Evolutionary conservation across 2,888 invertebrate species (phyloP), one percentile per base, ranked within the genome.

Genomic region (Saturnia pavonia): DNA sequence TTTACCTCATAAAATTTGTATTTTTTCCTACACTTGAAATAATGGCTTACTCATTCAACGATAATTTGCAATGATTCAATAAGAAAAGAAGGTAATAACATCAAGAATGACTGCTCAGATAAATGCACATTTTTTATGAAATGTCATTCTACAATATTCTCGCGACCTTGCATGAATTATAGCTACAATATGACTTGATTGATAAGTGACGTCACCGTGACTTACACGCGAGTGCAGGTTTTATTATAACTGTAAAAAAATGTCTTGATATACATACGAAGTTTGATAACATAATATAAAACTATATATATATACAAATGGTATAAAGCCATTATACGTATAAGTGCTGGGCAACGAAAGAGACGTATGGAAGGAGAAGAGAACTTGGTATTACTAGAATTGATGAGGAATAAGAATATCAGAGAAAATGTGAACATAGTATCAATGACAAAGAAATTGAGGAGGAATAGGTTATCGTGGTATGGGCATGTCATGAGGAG

Each of bases 91-190:
- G 4, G 3, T 14, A 27, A 14, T 25, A 27, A 60, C 57, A 6
- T 14, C 25, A 25, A 60, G 14, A 60, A 60, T 60, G 25, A 60
- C 57, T 12, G 19, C 27, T 60, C 14, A 60, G 57, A 60, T 27
- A 60, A 60, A 54, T 54, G 22, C n/a, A 22, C 22, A 54, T 54
- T n/a, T n/a, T n/a, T 25, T 12, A 60, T 60, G 12, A 27, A 27
- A 60, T 60, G 57, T 60, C 57, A 27, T 25, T 60, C 25, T 25
- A 60, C 57, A 60, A 60, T 27, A 27, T 60, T 60, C n/a, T 25
- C 2, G 57, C 57, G 57, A 60, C 57, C 57, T 60, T 60, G 57
- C 57, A 25, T 60, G 27, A 25, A 27, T 60, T 60, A 12, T 60
- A 27, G 14, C 57, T 27, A 60, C 27, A 57, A 25, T 57, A 57